Conservation (phyloP, 2,113 vertebrate genomes). For the Cnemophilus loriae region DNA sequence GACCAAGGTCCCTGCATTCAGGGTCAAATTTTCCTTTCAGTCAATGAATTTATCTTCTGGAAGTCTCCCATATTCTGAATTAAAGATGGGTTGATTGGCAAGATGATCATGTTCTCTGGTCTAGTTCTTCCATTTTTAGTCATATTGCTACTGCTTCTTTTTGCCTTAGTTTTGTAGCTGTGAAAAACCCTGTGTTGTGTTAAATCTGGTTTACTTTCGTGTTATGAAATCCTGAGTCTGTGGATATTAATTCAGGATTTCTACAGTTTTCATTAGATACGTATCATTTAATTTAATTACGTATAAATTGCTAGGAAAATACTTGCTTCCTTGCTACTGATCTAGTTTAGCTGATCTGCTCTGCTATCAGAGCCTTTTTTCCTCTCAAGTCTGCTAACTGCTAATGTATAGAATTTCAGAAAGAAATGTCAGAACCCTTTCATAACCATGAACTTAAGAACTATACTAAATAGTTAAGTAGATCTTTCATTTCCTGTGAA, state of each 20-base stretch:
- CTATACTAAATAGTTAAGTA: not conserved
- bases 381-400: not conserved
- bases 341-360: not conserved
- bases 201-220: not conserved
- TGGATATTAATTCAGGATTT: not conserved
- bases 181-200: not conserved
- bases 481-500: not conserved
- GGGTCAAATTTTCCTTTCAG: not conserved
- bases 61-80: not conserved
- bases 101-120: not conserved
- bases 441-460: not conserved
- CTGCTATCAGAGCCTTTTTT: not conserved
- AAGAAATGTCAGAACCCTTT: not conserved
- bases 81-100: not conserved
- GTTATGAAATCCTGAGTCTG: not conserved
- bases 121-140: not conserved
- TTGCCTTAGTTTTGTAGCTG: not conserved
- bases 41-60: not conserved
- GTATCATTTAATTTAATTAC: not conserved
- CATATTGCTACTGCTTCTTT: not conserved
- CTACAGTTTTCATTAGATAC: not conserved
- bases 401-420: not conserved
- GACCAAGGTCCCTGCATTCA: not conserved
- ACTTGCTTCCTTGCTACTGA: not conserved
- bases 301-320: not conserved